Evolutionary conservation across 2,797 vertebrate species (phyloP), one percentile per base, ranked within the genome.

Genomic region (Melanotaenia parkinsoni): DNA sequence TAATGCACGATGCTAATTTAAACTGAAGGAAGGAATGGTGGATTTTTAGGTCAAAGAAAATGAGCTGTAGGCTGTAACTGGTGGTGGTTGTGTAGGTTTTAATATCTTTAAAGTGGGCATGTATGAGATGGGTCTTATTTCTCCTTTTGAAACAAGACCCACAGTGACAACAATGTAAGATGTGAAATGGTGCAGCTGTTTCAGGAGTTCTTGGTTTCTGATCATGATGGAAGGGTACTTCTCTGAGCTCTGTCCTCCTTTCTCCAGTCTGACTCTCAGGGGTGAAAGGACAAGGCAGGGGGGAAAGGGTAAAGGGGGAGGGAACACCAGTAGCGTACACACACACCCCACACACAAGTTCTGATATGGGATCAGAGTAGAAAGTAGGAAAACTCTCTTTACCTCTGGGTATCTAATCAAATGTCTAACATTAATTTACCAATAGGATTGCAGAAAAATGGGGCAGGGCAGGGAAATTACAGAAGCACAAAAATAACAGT

Each of bases 281-380:
- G 77, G 79, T 70, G n/a, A 67, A 50, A 58, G 43, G 45, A 45
- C 65, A 74, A 30, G 12, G 45, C 53, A 33, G 24, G 50, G 50
- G 51, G 67, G 69, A 38, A 30, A 72, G 40, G 63, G 24, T 38
- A 2, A 4, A 33, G 51, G 65, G 56, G 53, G 57, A 56, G 82
- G 70, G 24, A 61, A 75, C 62, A 69, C 76, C 50, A 80, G 63
- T 64, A 67, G 37, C 64, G 14, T 56, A 76, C 58, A 65, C 63
- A n/a, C 14, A 22, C 30, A 26, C 64, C 16, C 30, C n/a, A 24
- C 35, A 38, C 35, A 26, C 26, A 20, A 70, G 70, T 74, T 70
- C 77, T 83, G 72, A 82, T 77, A 75, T 58, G 50, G 63, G 83
- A 89, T 82, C 80, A 87, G 70, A 83, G 45, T n/a, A 50, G 45